phyloP scores from a whole-genome alignment of 2,113 vertebrate species.

The Mus spicilegus region DNA sequence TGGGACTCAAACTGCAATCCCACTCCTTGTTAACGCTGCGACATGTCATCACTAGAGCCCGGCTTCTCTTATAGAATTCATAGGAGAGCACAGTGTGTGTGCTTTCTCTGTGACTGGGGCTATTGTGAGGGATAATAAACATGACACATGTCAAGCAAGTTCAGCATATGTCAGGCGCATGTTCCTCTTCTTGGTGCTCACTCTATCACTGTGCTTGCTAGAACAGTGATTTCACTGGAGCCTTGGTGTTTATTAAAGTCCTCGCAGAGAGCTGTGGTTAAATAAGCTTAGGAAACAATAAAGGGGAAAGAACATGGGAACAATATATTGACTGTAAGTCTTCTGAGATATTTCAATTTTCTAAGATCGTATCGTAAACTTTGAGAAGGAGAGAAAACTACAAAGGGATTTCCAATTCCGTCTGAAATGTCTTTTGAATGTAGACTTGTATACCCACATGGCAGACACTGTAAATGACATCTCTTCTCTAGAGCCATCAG shows the following conservation, averaged over 20 bases:
- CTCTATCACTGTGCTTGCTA: background rate
- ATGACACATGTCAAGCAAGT: background rate
- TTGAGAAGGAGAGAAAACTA: background rate
- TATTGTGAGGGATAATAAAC: constrained; percentile 25
- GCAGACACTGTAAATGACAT: background rate
- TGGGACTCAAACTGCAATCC: background rate
- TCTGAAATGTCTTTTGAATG: constrained; percentile 5
- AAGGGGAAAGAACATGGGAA: background rate
- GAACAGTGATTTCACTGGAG: background rate
- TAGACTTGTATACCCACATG: background rate
- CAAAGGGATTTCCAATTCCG: background rate
- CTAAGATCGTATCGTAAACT: constrained; percentile 19
- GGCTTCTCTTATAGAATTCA: background rate
- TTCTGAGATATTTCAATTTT: constrained; percentile 27
- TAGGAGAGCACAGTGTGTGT: background rate
- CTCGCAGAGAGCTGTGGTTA: background rate
- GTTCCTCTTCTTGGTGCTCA: background rate
- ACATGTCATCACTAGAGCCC: background rate
- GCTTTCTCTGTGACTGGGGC: background rate
- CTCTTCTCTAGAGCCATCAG: background rate
- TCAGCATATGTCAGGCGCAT: background rate
- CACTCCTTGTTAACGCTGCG: background rate
- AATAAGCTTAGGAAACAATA: constrained; percentile 45
- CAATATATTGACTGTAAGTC: background rate
- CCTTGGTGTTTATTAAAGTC: background rate